Evolutionary conservation across 1,140 invertebrate species (phyloP).

Genomic region (Harlomillsia oculata): DNA sequence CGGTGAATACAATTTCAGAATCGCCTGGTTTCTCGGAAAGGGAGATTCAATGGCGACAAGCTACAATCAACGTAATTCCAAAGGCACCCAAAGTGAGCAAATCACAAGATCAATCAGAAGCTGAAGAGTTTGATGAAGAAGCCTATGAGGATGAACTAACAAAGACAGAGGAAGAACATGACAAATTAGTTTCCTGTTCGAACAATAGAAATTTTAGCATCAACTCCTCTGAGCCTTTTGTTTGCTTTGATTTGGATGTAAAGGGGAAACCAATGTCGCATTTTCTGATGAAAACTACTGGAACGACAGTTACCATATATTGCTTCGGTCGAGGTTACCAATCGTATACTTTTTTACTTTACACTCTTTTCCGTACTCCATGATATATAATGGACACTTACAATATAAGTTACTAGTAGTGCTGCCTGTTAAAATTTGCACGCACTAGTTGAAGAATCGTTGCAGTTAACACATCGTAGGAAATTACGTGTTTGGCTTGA

Average conservation of each 20-base stretch:
- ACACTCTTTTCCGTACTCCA: too few species aligned
- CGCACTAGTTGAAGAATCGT: too few species aligned
- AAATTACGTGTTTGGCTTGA: too few species aligned
- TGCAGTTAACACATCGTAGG: too few species aligned
- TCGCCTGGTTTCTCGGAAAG: too few species aligned
- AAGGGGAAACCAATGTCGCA: conserved; percentile 25
- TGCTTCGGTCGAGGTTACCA: conserved; percentile 28
- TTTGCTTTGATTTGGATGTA: conserved; percentile 27
- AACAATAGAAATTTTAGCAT: not conserved
- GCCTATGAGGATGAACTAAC: not conserved
- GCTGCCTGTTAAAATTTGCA: too few species aligned
- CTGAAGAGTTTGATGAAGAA: conserved; percentile 8
- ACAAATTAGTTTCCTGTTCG: not conserved
- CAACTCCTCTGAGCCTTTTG: conserved; percentile 7
- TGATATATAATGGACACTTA: too few species aligned
- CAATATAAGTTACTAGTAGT: too few species aligned
- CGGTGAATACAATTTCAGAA: not conserved
- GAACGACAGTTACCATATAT: conserved; percentile 18
- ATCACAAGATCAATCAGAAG: too few species aligned
- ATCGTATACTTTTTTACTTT: too few species aligned
- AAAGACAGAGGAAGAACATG: not conserved
- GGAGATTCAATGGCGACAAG: not conserved
- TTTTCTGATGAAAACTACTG: conserved; percentile 20
- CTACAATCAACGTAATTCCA: not conserved
- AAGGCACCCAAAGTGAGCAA: not conserved